Conservation (phyloP, 2,888 invertebrate species). For the Himalopsyche anomala region DNA sequence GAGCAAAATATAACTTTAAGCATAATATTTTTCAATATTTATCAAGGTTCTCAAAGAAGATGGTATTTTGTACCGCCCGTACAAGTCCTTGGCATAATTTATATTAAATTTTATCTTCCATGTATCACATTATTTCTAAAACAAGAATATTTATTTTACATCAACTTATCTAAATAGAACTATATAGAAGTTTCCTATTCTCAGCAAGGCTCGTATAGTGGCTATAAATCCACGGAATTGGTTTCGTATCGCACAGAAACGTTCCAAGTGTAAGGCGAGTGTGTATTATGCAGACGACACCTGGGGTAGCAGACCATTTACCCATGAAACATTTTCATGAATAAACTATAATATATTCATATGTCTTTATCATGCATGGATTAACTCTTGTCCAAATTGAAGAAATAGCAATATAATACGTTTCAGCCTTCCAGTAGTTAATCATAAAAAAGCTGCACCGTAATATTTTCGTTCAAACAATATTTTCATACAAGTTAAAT, state of each 20-base stretch:
- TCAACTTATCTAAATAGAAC: constrained; percentile 1
- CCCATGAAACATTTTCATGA: constrained; percentile 5
- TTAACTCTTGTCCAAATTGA: background rate
- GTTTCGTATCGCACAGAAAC: constrained; percentile 10
- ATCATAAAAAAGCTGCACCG: no score
- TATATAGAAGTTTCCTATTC: background rate
- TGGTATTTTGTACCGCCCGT: background rate
- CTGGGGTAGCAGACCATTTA: constrained; percentile 24
- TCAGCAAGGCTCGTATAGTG: background rate
- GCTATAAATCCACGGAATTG: constrained; percentile 26
- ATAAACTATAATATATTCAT: background rate
- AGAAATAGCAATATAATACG: background rate
- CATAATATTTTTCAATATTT: no score
- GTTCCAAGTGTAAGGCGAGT: constrained; percentile 8
- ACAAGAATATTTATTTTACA: background rate
- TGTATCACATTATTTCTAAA: background rate
- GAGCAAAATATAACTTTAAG: no score
- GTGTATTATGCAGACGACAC: constrained; percentile 20
- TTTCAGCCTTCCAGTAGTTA: background rate
- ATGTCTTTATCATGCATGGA: background rate
- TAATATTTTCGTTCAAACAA: no score
- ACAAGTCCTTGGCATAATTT: background rate
- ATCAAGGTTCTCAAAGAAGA: no score
- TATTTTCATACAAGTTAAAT: no score
- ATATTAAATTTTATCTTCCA: background rate